Evolutionary conservation across 2,888 invertebrate genomes (phyloP).

Genomic region (Acanthosepion esculentum): DNA sequence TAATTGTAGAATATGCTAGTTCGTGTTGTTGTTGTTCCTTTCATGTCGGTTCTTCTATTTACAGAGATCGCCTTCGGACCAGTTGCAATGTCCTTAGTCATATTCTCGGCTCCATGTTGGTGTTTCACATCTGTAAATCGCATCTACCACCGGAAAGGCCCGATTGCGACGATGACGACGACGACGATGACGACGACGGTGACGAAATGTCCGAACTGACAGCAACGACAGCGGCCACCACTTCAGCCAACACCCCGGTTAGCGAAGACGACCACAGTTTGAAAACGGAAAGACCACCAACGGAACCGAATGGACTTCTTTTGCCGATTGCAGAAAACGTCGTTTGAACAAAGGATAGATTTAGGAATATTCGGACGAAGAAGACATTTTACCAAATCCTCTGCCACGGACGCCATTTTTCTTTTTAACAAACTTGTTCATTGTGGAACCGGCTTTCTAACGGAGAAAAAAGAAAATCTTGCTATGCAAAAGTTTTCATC

Average conservation of each 20-base stretch:
- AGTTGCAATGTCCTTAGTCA: conserved; percentile 66
- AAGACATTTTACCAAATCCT: no score
- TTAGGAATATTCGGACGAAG: neutral
- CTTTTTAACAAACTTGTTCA: neutral
- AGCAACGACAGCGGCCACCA: neutral
- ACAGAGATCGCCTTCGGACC: conserved; percentile 68
- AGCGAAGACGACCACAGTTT: neutral
- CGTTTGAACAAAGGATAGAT: neutral
- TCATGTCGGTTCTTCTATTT: conserved; percentile 49
- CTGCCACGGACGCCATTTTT: neutral
- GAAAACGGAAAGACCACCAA: neutral
- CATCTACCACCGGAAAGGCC: neutral
- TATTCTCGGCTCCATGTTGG: conserved; percentile 61
- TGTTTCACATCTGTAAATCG: conserved; percentile 59
- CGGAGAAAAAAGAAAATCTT: no score
- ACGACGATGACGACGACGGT: neutral
- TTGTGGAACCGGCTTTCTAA: neutral
- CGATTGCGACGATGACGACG: neutral
- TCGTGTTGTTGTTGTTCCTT: neutral
- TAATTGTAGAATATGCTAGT: no score
- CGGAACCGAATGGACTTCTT: neutral
- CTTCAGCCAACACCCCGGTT: neutral
- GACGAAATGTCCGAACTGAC: neutral
- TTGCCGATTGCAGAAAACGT: neutral
- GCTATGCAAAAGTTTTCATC: no score